Base-by-base conservation (phyloP, 2,797 vertebrate species). In the Tarsius wallacei region DNA sequence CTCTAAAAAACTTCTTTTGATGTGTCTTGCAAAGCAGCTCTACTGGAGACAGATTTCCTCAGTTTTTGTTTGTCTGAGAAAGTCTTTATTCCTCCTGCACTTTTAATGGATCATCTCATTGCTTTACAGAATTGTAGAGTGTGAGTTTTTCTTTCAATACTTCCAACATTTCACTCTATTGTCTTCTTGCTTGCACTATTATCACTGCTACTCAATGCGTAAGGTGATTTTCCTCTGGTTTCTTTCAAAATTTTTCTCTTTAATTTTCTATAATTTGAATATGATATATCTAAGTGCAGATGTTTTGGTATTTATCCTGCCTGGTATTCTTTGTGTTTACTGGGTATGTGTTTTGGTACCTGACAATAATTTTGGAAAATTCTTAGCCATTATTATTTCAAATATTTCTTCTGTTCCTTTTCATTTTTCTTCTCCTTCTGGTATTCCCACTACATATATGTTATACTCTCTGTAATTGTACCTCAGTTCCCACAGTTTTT, bases 371-470 rank as follows among this genome's bases (percentile, higher is more conserved):
- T 66, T 47, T 76, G 33, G 49, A 66, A 92, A 85, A 66, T 66
- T 47, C 49, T 76, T 17, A 55, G n/a, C 19, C 12, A 55, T 78
- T 73, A 33, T 51, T 49, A 89, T 64, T 55, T 85, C 26, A 80
- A 89, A 22, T 66, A 64, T 66, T 71, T 91, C 84, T 87, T 63
- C 66, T 84, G 13, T 21, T 76, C 81, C n/a, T 77, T 84, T 51
- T 73, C 57, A 21, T 66, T 15, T 92, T 85, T 85, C 59, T 47
- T 92, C 71, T 77, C 31, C 36, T 66, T 76, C 59, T 66, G 28
- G 26, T 76, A 42, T 68, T 70, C 8, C 8, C 24, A 70, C 13
- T 33, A n/a, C 76, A 70, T 2, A 70, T 2, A 68, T n/a, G 28
- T 59, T 80, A 12, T 8, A 31, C 9, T 71, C 24, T 70, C 71